Base-by-base conservation (phyloP, 2,113 vertebrate species). In the Myocastor coypus region DNA sequence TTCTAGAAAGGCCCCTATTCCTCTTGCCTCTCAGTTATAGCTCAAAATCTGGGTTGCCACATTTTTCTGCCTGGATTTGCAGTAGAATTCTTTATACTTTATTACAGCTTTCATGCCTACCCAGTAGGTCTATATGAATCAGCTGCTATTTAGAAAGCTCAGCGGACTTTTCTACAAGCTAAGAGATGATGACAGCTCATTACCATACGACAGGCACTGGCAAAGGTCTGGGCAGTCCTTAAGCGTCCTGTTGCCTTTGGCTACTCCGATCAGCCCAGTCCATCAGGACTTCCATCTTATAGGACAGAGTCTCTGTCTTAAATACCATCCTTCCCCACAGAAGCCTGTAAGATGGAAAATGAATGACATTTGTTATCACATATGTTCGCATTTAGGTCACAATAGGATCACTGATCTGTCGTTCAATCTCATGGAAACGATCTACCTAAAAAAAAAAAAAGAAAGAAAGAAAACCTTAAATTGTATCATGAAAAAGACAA, bases 111-210 rank as follows among this genome's bases (percentile, higher is more conserved):
- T 81, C 87, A 83, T 93, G 4, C 0, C 5, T 92, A n/a, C 66
- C 16, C n/a, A 59, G 0, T 57, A 59, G 17, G 9, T 77, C 30
- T 57, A 1, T 83, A 40, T 66, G 40, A 91, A 64, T 94, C 19
- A 32, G 6, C 73, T 16, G 92, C 61, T 40, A 9, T 84, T 59
- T 34, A 89, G 63, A 89, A 95, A 89, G 7, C 4, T 88, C 40
- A 89, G 37, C 46, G 16, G 46, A 40, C 20, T 84, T 92, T 89
- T 96, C 83, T 92, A 37, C 19, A 88, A 94, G n/a, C 22, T 55
- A 82, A 63, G 20, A 89, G 3, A 4, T 20, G 78, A 6, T 10
- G 61, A 63, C 30, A 85, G 17, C 28, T 71, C 63, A 86, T 34
- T 40, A 87, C 42, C 4, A 24, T n/a, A 83, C 5, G 68, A 34